phyloP scores from a whole-genome alignment of 1,140 invertebrate species.

The Harpegnathos saltator region DNA sequence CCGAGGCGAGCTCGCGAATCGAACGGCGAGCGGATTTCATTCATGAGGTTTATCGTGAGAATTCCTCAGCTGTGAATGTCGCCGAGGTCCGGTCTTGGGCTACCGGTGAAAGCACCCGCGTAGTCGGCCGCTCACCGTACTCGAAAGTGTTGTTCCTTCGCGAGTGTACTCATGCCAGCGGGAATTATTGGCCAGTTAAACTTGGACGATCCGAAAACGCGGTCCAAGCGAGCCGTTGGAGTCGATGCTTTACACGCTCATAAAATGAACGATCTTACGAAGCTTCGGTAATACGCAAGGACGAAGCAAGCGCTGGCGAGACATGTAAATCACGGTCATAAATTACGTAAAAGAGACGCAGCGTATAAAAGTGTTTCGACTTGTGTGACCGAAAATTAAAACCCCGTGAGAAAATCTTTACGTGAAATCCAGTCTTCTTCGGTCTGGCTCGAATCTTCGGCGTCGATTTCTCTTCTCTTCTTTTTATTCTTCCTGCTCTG shows the following conservation, averaged over 20 bases:
- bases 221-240: conserved; percentile 34
- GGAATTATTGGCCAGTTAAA: conserved; percentile 57
- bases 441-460: too few relatives aligned
- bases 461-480: too few relatives aligned
- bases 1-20: background rate
- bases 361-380: conserved; percentile 4
- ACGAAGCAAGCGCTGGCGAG: conserved; percentile 16
- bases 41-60: conserved; percentile 49
- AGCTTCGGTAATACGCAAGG: conserved; percentile 25
- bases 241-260: conserved; percentile 41
- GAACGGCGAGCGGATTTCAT: conserved; percentile 50
- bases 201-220: conserved; percentile 35
- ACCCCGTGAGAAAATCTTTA: background rate
- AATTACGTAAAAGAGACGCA: background rate
- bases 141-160: conserved; percentile 62
- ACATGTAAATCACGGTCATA: background rate
- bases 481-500: too few relatives aligned
- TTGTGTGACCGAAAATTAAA: background rate
- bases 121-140: conserved; percentile 41
- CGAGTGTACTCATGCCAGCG: conserved; percentile 47
- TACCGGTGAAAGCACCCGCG: conserved; percentile 68
- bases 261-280: conserved; percentile 21
- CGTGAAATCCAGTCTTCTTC: too few relatives aligned
- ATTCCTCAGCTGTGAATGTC: conserved; percentile 71
- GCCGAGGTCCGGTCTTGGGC: conserved; percentile 51